These are phyloP conservation scores for Muscidifurax raptorellus DNA, from an alignment of 1,140 invertebrate species.

Conservation along the genomic window DNA sequence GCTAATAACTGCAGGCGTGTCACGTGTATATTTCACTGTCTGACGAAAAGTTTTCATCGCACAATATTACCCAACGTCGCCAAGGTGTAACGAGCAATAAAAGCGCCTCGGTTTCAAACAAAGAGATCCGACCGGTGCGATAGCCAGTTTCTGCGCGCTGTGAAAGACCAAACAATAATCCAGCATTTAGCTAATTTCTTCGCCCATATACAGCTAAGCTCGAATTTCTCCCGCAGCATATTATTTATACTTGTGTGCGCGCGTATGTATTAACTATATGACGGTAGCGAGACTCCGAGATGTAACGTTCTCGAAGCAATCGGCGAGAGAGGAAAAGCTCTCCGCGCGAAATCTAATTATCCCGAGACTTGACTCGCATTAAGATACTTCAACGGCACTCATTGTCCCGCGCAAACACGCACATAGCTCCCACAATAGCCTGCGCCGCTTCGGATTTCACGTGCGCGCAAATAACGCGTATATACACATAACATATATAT, in stretches of 20 bases:
- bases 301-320: background rate
- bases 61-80: background rate
- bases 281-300: background rate
- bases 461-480: background rate
- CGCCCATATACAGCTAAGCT: background rate
- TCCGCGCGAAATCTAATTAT: slow-evolving; percentile 31
- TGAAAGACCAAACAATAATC: background rate
- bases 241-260: background rate
- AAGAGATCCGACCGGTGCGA: background rate
- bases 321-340: background rate
- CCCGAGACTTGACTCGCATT: background rate
- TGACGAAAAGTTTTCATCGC: too few species aligned
- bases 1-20: too few species aligned
- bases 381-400: slow-evolving; percentile 6
- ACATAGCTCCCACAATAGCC: background rate
- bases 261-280: too few species aligned
- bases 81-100: background rate
- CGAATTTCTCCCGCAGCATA: background rate
- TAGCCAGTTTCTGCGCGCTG: background rate
- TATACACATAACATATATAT: background rate
- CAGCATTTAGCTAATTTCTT: background rate
- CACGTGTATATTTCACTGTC: too few species aligned
- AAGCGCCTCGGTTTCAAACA: background rate
- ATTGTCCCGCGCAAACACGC: background rate
- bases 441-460: slow-evolving; percentile 7